These are phyloP conservation scores for Volucella inflata DNA, from an alignment of 2,888 invertebrate genomes.

Conservation along the genomic window DNA sequence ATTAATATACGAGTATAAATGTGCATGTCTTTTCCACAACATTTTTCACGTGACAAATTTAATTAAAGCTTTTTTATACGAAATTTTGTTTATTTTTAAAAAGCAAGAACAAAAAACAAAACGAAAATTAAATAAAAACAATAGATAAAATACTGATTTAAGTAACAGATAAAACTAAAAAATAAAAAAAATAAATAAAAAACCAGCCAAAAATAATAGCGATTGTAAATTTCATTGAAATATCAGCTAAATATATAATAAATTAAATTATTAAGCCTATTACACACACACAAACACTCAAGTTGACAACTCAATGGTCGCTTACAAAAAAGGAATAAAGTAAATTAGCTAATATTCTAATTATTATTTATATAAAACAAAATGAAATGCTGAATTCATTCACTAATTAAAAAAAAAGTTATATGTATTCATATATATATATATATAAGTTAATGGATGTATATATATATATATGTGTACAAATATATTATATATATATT, in stretches of 20 bases:
- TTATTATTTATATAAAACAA: slow-evolving; percentile 70
- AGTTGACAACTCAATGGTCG: slow-evolving; percentile 34
- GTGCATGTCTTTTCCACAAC: slow-evolving; percentile 66
- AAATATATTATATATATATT: not conserved
- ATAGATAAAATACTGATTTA: not conserved
- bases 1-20: slow-evolving; percentile 32
- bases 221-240: slow-evolving; percentile 71
- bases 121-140: slow-evolving; percentile 41
- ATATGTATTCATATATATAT: slow-evolving; percentile 67
- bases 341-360: slow-evolving; percentile 73
- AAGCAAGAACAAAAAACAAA: slow-evolving; percentile 27
- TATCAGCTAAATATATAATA: slow-evolving; percentile 66
- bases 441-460: not conserved
- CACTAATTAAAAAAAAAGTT: slow-evolving; percentile 63
- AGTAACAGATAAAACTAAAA: slow-evolving; percentile 24
- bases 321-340: slow-evolving; percentile 37
- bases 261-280: slow-evolving; percentile 72
- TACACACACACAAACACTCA: slow-evolving; percentile 8
- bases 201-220: slow-evolving; percentile 64
- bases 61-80: slow-evolving; percentile 72
- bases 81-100: slow-evolving; percentile 49
- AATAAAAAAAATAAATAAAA: slow-evolving; percentile 18
- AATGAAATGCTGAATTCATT: slow-evolving; percentile 68
- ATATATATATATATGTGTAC: slow-evolving; percentile 73
- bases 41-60: slow-evolving; percentile 62